Base-by-base conservation (phyloP, 2,888 invertebrate species). In the Euzetes globulus region DNA sequence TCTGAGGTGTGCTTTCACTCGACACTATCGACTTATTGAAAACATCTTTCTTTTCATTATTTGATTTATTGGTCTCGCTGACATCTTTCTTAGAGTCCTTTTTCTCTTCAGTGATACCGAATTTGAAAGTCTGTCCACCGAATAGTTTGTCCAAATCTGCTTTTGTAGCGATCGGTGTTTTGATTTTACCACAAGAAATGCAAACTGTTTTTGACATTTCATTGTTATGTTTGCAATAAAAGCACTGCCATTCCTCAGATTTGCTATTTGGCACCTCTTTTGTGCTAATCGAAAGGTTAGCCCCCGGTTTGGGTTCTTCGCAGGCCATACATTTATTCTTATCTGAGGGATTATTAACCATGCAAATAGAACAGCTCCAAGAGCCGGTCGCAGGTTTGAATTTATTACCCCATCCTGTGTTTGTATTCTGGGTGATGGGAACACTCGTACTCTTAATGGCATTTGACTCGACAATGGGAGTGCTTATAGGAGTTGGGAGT, bases 351-450 rank as follows among this genome's bases (percentile, higher is more conserved):
- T 77, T 76, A 47, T 37, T 72, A 15, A 82, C 75, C 79, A 81
- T 77, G 77, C 83, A 82, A 7, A 77, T 77, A 25, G 79, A 78
- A 79, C 82, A 83, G 4, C 80, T 80, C 83, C 83, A 83, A 9
- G 79, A 78, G 29, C 80, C 81, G 5, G 79, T 58, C 19, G 80
- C 77, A 41, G 79, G 77, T 58, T 79, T 80, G 74, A 82, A 81
- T 74, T 79, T 77, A 72, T 82, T 81, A 7, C 79, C 80, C 75
- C 75, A 75, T 7, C 25, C 25, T 22, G 9, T 11, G 5, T 3
- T 9, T 25, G 25, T 33, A 33, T 33, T 55, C 25, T 55, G 25
- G 13, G 19, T 25, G 25, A 25, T 55, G 2, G 55, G 55, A 13
- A 25, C 7, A 11, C 9, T 55, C 2, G 2, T 47, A 47, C 15